Evolutionary conservation across 2,888 invertebrate genomes (phyloP).

Genomic region (Thecocarcelia acutangulata): DNA sequence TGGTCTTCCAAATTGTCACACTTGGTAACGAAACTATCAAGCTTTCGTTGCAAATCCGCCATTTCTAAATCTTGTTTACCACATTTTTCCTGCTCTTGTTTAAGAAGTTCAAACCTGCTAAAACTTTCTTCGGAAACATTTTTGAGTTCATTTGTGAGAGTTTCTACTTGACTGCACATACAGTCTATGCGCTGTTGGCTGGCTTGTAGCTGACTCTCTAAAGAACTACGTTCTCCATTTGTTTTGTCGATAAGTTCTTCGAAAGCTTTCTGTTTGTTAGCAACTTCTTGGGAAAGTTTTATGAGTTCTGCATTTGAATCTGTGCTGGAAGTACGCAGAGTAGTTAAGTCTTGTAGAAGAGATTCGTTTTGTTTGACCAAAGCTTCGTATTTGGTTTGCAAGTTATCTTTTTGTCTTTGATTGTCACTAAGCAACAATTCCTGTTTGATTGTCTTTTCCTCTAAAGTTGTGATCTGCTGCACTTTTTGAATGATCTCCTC

Average conservation of each 20-base stretch:
- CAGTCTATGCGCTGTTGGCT: conserved; percentile 74
- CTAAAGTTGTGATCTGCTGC: conserved; percentile 71
- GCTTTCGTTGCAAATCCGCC: conserved; percentile 72
- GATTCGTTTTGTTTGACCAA: conserved; percentile 84
- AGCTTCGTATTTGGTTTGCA: conserved; percentile 84
- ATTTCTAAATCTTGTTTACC: conserved; percentile 74
- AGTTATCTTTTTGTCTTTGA: conserved; percentile 83
- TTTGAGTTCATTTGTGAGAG: conserved; percentile 74
- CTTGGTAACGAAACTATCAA: conserved; percentile 71
- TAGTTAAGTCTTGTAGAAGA: conserved; percentile 84
- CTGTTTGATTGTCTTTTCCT: conserved; percentile 81
- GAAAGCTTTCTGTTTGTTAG: conserved; percentile 84
- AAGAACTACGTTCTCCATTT: conserved; percentile 74
- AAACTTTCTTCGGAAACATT: conserved; percentile 72
- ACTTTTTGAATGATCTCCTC: conserved; percentile 79
- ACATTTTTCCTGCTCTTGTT: conserved; percentile 72
- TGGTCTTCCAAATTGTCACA: conserved; percentile 71
- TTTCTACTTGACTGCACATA: conserved; percentile 74
- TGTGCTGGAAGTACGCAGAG: conserved; percentile 84
- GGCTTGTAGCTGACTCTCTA: conserved; percentile 74
- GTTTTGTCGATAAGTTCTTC: conserved; percentile 83
- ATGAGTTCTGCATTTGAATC: conserved; percentile 84
- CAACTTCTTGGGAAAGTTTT: conserved; percentile 83
- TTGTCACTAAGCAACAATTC: conserved; percentile 84
- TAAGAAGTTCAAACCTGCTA: conserved; percentile 72